Evolutionary conservation across 2,113 vertebrate species (phyloP).

Genomic region (Nothobranchius furzeri): DNA sequence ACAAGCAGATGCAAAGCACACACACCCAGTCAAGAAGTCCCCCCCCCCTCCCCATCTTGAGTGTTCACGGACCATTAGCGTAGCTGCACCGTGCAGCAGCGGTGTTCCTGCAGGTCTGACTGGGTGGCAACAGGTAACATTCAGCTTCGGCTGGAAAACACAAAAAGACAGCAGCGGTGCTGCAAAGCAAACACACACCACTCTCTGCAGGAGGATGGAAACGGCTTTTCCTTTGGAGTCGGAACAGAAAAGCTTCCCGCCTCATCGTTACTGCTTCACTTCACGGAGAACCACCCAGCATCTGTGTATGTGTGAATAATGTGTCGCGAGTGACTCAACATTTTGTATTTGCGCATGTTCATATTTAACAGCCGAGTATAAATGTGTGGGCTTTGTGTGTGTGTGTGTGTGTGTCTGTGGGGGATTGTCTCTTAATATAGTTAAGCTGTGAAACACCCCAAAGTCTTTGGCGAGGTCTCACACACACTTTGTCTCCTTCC

Average conservation of each 20-base stretch:
- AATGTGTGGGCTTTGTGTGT: constrained; percentile 28
- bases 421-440: constrained; percentile 73
- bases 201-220: constrained; percentile 20
- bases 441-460: constrained; percentile 77
- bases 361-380: constrained; percentile 43
- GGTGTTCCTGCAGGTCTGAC: constrained; percentile 44
- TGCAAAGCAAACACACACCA: constrained; percentile 60
- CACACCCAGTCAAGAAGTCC: constrained; percentile 34
- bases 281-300: constrained; percentile 53
- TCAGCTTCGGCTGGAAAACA: constrained; percentile 56
- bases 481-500: constrained; percentile 67
- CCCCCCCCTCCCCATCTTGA: constrained; percentile 17
- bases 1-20: constrained; percentile 33
- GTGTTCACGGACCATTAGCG: constrained; percentile 69
- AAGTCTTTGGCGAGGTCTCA: constrained; percentile 68
- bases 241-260: constrained; percentile 34
- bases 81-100: constrained; percentile 55
- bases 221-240: constrained; percentile 36
- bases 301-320: constrained; percentile 15
- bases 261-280: constrained; percentile 42
- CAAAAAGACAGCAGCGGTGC: constrained; percentile 45
- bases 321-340: constrained; percentile 15
- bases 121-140: constrained; percentile 70
- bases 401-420: constrained; percentile 32
- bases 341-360: constrained; percentile 34